Conservation (phyloP, 2,113 vertebrate genomes). For the Ceyx cyanopectus region DNA sequence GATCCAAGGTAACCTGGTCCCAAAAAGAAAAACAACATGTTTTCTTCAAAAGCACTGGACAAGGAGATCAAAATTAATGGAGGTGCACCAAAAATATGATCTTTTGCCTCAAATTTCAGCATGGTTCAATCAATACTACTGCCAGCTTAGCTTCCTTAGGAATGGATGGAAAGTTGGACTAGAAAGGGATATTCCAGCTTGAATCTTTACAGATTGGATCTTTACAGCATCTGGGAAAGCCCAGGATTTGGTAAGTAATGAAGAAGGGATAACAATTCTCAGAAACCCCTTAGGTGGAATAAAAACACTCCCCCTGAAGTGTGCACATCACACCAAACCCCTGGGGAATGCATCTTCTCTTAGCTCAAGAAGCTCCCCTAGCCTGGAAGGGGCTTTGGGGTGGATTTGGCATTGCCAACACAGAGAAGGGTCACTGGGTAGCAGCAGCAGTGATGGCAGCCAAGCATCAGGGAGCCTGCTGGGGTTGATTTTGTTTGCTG, state of each 20-base stretch:
- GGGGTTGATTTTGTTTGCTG: fast-evolving
- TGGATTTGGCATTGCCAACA: fast-evolving
- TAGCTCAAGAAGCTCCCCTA: not conserved
- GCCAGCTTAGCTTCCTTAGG: not conserved
- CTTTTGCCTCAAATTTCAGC: not conserved
- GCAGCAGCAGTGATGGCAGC: not conserved
- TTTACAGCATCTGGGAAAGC: not conserved
- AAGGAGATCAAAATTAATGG: not conserved
- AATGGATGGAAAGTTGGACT: not conserved
- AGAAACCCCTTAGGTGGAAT: not conserved
- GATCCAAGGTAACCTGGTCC: constrained; percentile 91
- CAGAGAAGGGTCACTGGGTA: not conserved
- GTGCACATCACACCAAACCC: not conserved
- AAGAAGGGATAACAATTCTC: not conserved
- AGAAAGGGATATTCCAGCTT: not conserved
- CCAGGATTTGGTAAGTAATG: not conserved
- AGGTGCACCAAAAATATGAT: not conserved
- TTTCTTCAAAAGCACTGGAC: not conserved
- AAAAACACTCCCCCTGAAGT: not conserved
- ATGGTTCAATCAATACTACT: not conserved
- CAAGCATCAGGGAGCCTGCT: not conserved
- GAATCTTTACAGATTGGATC: not conserved
- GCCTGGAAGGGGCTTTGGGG: not conserved
- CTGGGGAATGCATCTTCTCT: not conserved
- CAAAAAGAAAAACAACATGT: not conserved